Evolutionary conservation across 2,888 invertebrate species (phyloP).

Genomic region (Tanytarsus gracilentus): DNA sequence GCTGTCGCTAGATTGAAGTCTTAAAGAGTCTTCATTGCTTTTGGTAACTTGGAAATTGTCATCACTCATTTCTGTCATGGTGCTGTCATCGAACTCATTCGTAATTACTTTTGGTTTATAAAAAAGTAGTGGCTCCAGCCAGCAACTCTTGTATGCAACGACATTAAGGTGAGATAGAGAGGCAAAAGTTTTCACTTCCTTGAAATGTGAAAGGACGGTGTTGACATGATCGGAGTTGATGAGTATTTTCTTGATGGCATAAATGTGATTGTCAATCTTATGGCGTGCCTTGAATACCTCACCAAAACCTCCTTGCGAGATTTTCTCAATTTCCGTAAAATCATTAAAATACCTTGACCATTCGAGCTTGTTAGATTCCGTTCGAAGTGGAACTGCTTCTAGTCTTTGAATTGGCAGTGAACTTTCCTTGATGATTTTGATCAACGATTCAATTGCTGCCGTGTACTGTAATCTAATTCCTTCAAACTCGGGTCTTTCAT

Average conservation of each 20-base stretch:
- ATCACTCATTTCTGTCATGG: too few species aligned
- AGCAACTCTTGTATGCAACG: slow-evolving; percentile 74
- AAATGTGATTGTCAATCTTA: slow-evolving; percentile 64
- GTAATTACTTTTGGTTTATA: slow-evolving; percentile 41
- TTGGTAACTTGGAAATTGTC: slow-evolving; percentile 33
- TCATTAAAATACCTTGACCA: slow-evolving; percentile 60
- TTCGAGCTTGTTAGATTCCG: slow-evolving; percentile 45
- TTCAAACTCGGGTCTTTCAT: slow-evolving; percentile 59
- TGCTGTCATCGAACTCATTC: background rate
- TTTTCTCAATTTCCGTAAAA: slow-evolving; percentile 59
- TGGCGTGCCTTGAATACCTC: slow-evolving; percentile 65
- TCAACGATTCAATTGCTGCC: slow-evolving; percentile 54
- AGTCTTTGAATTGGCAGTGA: slow-evolving; percentile 47
- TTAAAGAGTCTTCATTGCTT: slow-evolving; percentile 30
- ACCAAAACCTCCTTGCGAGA: slow-evolving; percentile 69
- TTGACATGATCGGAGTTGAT: slow-evolving; percentile 56
- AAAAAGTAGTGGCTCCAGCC: slow-evolving; percentile 61
- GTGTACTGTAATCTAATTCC: slow-evolving; percentile 60
- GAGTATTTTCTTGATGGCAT: slow-evolving; percentile 70
- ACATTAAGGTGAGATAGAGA: slow-evolving; percentile 70
- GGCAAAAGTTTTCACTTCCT: slow-evolving; percentile 73
- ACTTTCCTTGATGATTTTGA: slow-evolving; percentile 50
- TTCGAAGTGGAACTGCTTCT: slow-evolving; percentile 46
- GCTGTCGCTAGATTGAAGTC: slow-evolving; percentile 19
- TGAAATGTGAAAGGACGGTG: slow-evolving; percentile 55